Percentiles rank a stretch among this genome's conserved stretches.
Evolutionary conservation across 2,113 vertebrate species (phyloP).

Genomic region (Hyperopisus bebe): DNA sequence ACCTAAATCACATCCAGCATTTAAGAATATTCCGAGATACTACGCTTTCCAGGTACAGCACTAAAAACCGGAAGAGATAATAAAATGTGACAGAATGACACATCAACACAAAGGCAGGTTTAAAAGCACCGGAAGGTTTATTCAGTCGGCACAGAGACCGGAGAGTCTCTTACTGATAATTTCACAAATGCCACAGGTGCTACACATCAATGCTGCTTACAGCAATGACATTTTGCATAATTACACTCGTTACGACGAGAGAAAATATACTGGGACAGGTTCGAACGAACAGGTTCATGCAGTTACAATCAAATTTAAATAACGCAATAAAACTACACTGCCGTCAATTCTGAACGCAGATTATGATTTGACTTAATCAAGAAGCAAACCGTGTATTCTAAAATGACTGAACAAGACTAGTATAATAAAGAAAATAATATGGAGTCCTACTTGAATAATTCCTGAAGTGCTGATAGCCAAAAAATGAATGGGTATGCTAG

Average conservation of each 20-base stretch:
- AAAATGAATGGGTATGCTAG: background rate
- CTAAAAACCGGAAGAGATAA: background rate
- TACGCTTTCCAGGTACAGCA: background rate
- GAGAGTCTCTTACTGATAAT: background rate
- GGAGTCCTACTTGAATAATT: background rate
- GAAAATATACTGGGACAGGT: background rate
- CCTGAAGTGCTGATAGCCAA: background rate
- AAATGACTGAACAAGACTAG: background rate
- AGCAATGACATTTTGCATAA: background rate
- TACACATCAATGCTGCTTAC: background rate
- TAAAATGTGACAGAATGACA: background rate
- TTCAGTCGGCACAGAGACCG: background rate
- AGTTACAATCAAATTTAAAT: background rate
- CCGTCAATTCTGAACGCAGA: background rate
- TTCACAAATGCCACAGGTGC: background rate
- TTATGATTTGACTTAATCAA: background rate
- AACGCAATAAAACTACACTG: background rate
- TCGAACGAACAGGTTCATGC: background rate
- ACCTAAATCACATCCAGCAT: background rate
- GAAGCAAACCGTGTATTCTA: background rate
- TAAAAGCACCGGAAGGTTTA: background rate
- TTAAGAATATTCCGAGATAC: background rate
- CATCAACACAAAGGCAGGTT: background rate
- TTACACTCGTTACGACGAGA: background rate
- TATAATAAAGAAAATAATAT: background rate